Conservation (phyloP, 2,888 invertebrate genomes). For the Aleiodes alternator region DNA sequence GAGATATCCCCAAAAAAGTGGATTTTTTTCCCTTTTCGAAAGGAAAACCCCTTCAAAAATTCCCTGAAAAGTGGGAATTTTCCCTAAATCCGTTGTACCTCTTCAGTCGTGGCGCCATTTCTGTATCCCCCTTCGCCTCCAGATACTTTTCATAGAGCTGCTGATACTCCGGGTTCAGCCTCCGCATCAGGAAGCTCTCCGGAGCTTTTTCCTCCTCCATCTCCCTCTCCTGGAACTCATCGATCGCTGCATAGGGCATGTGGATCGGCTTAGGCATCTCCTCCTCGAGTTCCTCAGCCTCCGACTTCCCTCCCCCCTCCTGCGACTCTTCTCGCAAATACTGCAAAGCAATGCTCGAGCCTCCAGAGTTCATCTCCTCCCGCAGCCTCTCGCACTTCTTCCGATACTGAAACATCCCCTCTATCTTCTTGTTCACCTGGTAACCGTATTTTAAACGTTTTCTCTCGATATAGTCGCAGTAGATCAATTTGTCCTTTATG, state of each 20-base stretch:
- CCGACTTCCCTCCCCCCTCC: not conserved
- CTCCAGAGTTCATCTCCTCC: slow-evolving; percentile 69
- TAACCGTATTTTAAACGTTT: slow-evolving; percentile 62
- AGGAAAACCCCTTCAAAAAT: too few species aligned
- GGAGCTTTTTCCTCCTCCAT: not conserved
- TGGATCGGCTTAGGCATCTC: slow-evolving; percentile 53
- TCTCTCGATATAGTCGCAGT: slow-evolving; percentile 72
- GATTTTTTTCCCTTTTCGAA: too few species aligned
- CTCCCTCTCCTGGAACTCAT: slow-evolving; percentile 42
- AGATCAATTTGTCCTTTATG: slow-evolving; percentile 71
- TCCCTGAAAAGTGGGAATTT: too few species aligned
- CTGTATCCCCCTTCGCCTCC: slow-evolving; percentile 34
- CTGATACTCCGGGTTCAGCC: slow-evolving; percentile 59
- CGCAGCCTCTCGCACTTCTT: slow-evolving; percentile 58
- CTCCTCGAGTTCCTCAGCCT: not conserved
- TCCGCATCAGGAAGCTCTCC: not conserved
- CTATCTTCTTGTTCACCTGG: slow-evolving; percentile 53
- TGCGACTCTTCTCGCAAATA: slow-evolving; percentile 66
- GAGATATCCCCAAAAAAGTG: too few species aligned
- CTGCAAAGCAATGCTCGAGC: slow-evolving; percentile 77
- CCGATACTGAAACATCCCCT: slow-evolving; percentile 54
- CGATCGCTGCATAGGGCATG: slow-evolving; percentile 67
- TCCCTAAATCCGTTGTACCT: not conserved
- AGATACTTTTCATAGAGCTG: slow-evolving; percentile 65
- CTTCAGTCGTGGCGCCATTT: not conserved